A percentile compares a stretch with the other conserved stretches of the same genome.
phyloP scores from a whole-genome alignment of 1,140 invertebrate species.

The Conus ventricosus region DNA sequence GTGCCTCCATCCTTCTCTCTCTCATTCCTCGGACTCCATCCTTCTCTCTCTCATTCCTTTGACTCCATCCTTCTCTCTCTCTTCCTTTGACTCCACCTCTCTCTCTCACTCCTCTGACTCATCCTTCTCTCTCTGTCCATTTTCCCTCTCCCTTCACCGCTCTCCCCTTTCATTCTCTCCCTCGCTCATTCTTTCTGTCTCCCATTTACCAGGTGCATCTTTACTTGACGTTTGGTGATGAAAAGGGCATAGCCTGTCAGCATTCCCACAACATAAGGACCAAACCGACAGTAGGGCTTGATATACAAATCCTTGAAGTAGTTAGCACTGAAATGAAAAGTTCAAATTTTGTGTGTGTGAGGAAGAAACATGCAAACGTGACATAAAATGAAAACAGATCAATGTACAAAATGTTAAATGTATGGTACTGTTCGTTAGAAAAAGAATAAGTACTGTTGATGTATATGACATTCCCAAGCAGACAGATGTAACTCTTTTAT shows the following conservation, averaged over 20 bases:
- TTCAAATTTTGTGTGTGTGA: not conserved
- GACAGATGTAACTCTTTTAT: too few relatives aligned
- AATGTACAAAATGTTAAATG: not conserved
- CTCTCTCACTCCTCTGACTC: too few relatives aligned
- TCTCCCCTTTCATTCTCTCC: not conserved
- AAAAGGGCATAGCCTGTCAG: slow-evolving; percentile 74
- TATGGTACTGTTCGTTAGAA: too few relatives aligned
- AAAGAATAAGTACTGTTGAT: too few relatives aligned
- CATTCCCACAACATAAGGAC: slow-evolving; percentile 77
- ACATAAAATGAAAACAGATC: not conserved
- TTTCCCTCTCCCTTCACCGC: not conserved
- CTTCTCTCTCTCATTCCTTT: too few relatives aligned
- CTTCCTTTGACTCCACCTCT: too few relatives aligned
- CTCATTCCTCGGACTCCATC: too few relatives aligned
- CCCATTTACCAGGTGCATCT: slow-evolving; percentile 1
- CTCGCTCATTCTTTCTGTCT: not conserved
- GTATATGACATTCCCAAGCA: too few relatives aligned
- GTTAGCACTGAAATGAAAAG: not conserved
- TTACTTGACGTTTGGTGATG: slow-evolving; percentile 2
- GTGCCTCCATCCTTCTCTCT: too few relatives aligned
- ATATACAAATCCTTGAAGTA: slow-evolving; percentile 48
- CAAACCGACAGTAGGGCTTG: slow-evolving; percentile 76
- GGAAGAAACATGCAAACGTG: not conserved
- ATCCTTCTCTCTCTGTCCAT: too few relatives aligned
- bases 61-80: too few relatives aligned